phyloP scores from a whole-genome alignment of 1,140 invertebrate genomes.

The Colletes latitarsis region DNA sequence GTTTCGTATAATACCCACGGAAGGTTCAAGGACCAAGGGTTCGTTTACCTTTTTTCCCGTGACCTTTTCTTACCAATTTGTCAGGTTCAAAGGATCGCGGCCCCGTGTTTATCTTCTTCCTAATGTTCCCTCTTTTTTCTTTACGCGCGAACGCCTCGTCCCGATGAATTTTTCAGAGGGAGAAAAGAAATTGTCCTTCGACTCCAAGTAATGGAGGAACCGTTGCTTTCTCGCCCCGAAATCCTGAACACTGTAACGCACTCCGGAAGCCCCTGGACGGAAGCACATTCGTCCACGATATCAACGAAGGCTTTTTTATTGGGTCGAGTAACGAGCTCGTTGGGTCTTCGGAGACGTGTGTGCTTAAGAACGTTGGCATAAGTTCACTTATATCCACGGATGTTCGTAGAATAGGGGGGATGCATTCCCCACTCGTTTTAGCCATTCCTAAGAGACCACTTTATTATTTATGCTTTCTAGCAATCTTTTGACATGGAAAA shows the following conservation, averaged over 20 bases:
- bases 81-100: slow-evolving; percentile 52
- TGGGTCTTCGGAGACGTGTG: no score
- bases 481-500: no score
- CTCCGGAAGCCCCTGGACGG: not conserved
- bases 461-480: no score
- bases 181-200: slow-evolving; percentile 16
- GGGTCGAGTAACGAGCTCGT: no score
- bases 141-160: slow-evolving; percentile 9
- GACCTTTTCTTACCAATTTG: slow-evolving; percentile 46
- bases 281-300: not conserved
- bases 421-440: no score
- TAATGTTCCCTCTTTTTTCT: slow-evolving; percentile 40
- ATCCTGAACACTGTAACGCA: slow-evolving; percentile 11
- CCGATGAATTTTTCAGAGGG: slow-evolving; percentile 61
- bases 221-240: not conserved
- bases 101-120: slow-evolving; percentile 58
- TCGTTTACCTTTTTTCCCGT: slow-evolving; percentile 42
- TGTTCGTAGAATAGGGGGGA: no score
- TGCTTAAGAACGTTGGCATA: no score
- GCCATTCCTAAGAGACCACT: no score
- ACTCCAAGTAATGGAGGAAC: not conserved
- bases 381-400: no score
- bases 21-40: slow-evolving; percentile 41
- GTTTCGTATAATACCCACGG: slow-evolving; percentile 43
- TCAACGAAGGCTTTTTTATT: no score